Conservation (phyloP, 1,140 invertebrate genomes). For the Pogonognathellus flavescens region DNA sequence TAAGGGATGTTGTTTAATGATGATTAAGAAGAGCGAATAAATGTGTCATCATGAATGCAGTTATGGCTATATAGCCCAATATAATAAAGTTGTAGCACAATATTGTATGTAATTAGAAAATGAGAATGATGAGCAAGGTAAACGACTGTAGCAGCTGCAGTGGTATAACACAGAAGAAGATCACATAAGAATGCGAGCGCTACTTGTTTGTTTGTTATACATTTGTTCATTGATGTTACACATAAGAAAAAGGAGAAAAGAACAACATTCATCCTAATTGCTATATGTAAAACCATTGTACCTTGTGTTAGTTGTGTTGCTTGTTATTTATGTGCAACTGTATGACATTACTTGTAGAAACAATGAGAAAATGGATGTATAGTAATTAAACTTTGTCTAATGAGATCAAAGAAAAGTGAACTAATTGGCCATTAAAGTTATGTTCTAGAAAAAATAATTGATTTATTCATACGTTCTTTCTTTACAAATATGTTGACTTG, state of each 20-base stretch:
- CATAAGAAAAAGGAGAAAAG: slow-evolving; percentile 22
- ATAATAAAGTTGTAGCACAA: background rate
- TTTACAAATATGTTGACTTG: too few relatives aligned
- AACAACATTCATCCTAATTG: slow-evolving; percentile 20
- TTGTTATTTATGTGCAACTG: too few relatives aligned
- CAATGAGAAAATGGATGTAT: too few relatives aligned
- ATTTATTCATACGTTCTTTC: slow-evolving; percentile 9
- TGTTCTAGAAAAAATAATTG: slow-evolving; percentile 40
- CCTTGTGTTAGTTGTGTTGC: too few relatives aligned
- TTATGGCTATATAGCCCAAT: too few relatives aligned
- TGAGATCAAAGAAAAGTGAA: background rate
- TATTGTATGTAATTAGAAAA: background rate
- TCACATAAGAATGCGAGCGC: slow-evolving; percentile 5
- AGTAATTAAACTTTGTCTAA: slow-evolving; percentile 8
- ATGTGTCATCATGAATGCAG: slow-evolving; percentile 23
- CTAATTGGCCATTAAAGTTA: slow-evolving; percentile 9
- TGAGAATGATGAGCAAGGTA: slow-evolving; percentile 41
- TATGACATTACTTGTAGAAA: too few relatives aligned
- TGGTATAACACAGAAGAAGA: background rate
- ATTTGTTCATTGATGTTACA: slow-evolving; percentile 43
- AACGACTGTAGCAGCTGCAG: background rate
- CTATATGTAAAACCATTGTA: background rate
- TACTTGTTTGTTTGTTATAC: background rate
- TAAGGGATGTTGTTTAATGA: background rate
- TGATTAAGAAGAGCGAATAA: background rate